These are phyloP conservation scores for Eubasilissa regina DNA, from an alignment of 1,140 invertebrate species.

Conservation along the genomic window DNA sequence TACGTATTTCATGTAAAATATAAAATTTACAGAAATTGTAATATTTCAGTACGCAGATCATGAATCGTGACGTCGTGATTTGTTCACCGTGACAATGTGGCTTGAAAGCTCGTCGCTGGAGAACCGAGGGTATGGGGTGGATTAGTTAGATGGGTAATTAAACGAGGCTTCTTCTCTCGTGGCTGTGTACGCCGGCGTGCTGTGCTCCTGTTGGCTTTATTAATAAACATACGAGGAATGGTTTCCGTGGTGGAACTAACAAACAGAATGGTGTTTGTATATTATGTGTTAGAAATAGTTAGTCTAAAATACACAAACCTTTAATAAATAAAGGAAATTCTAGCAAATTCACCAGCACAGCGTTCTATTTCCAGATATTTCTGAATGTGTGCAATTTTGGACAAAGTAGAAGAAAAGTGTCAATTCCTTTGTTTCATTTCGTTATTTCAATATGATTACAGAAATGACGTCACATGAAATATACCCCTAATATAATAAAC, in stretches of 20 bases:
- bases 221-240: slow-evolving; percentile 20
- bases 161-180: slow-evolving; percentile 34
- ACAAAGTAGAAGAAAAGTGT: no score
- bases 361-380: background rate
- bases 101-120: background rate
- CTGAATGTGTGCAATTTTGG: no score
- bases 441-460: no score
- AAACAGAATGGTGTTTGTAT: slow-evolving; percentile 16
- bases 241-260: slow-evolving; percentile 6
- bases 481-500: no score
- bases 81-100: background rate
- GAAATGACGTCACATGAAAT: no score
- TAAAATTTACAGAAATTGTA: no score
- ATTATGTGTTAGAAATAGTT: background rate
- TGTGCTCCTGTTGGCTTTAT: slow-evolving; percentile 28
- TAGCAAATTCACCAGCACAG: background rate
- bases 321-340: slow-evolving; percentile 7
- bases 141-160: slow-evolving; percentile 44
- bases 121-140: background rate
- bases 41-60: no score
- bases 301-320: slow-evolving; percentile 1
- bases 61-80: background rate
- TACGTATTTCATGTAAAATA: no score
- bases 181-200: background rate
- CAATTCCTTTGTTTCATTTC: no score